Conservation (phyloP, 2,113 vertebrate species). For the Craseonycteris thonglongyai region DNA sequence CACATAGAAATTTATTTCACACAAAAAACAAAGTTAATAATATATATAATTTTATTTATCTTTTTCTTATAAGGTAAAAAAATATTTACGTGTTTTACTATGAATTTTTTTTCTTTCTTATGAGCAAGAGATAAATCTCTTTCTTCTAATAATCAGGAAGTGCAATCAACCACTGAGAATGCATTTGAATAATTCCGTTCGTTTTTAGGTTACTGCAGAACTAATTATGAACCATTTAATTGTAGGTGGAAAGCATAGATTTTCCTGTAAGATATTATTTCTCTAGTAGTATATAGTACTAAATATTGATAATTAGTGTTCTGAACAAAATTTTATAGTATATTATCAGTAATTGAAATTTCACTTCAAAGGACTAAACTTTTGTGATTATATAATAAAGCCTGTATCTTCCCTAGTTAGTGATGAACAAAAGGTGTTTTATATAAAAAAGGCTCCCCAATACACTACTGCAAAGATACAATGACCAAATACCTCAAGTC, state of each 20-base stretch:
- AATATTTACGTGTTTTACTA: not conserved
- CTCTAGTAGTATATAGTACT: conserved; percentile 48
- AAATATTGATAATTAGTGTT: conserved; percentile 56
- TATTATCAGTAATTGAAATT: conserved; percentile 70
- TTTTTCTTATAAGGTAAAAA: not conserved
- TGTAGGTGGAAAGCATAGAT: conserved; percentile 63
- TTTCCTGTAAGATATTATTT: conserved; percentile 64
- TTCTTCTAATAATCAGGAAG: not conserved
- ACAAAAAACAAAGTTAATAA: not conserved
- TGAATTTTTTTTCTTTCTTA: not conserved
- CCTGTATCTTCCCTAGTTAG: not conserved
- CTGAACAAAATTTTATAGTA: conserved; percentile 45
- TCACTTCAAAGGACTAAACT: conserved; percentile 43
- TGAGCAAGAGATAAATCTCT: not conserved
- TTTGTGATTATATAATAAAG: conserved; percentile 55
- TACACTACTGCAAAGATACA: not conserved
- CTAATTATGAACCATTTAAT: conserved; percentile 74
- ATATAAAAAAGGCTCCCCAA: not conserved
- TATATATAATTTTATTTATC: not conserved
- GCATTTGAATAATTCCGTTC: conserved; percentile 45
- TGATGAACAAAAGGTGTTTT: not conserved
- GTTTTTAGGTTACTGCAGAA: conserved; percentile 52
- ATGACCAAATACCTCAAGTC: not conserved
- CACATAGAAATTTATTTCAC: not conserved
- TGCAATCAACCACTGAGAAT: not conserved